phyloP scores from a whole-genome alignment of 1,140 invertebrate genomes.

The Rhysida immarginata region DNA sequence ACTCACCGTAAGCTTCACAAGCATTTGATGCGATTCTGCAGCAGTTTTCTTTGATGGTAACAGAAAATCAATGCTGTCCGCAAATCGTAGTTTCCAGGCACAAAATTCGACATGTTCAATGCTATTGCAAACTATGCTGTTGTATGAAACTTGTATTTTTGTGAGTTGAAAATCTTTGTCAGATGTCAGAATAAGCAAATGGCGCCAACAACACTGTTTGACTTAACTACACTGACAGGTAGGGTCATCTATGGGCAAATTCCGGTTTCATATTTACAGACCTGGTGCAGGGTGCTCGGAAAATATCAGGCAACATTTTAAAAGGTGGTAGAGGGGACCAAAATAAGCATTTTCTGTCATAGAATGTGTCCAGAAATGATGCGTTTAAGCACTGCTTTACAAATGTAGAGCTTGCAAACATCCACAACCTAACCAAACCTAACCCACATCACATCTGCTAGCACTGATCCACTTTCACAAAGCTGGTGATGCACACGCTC shows the following conservation, averaged over 20 bases:
- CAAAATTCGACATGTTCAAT: constrained; percentile 4
- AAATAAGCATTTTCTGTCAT: too few relatives aligned
- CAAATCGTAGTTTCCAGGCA: constrained; percentile 5
- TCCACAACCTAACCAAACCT: too few relatives aligned
- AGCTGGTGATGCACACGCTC: too few relatives aligned
- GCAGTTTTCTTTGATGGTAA: constrained; percentile 8
- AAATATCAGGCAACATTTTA: too few relatives aligned
- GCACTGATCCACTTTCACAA: too few relatives aligned
- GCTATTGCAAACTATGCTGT: constrained; percentile 4
- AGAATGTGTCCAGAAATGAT: too few relatives aligned
- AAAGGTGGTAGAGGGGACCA: too few relatives aligned
- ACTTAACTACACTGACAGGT: not conserved
- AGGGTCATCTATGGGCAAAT: constrained; percentile 1
- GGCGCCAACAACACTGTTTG: not conserved
- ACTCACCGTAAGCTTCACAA: constrained; percentile 6
- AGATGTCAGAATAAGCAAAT: not conserved
- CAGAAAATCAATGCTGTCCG: constrained; percentile 2
- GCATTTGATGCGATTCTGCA: constrained; percentile 1
- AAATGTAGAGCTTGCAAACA: too few relatives aligned
- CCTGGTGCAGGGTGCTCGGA: constrained; percentile 1
- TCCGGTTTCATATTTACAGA: constrained; percentile 4
- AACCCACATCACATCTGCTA: too few relatives aligned
- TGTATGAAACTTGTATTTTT: not conserved
- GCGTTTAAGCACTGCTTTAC: too few relatives aligned
- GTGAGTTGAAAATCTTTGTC: not conserved